These are phyloP conservation scores for Cremastinae sp. DNA, from an alignment of 2,888 invertebrate species.

Conservation along the genomic window DNA sequence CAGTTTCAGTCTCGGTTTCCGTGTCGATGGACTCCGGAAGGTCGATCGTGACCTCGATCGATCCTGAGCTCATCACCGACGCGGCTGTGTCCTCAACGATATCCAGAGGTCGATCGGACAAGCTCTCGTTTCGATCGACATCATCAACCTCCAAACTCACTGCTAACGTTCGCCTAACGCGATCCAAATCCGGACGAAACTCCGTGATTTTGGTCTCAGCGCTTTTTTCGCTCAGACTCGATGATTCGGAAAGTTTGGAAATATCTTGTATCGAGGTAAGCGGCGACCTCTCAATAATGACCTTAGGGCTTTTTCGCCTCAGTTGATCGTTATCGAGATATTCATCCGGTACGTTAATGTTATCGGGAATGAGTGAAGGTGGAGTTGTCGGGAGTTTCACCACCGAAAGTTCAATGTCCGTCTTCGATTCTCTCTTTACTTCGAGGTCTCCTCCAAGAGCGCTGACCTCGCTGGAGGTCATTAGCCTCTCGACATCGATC, in stretches of 20 bases:
- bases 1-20: conserved; percentile 74
- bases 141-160: conserved; percentile 39
- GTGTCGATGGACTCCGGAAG: conserved; percentile 67
- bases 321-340: conserved; percentile 60
- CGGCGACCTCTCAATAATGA: conserved; percentile 65
- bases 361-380: background rate
- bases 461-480: background rate
- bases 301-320: conserved; percentile 60
- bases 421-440: too few species aligned
- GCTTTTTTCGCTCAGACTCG: conserved; percentile 49
- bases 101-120: conserved; percentile 34
- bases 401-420: too few species aligned
- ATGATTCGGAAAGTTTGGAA: conserved; percentile 25
- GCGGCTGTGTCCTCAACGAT: conserved; percentile 35
- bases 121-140: conserved; percentile 20
- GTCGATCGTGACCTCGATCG: conserved; percentile 8
- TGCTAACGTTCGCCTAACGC: conserved; percentile 45
- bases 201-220: background rate
- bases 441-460: background rate
- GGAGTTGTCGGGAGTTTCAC: too few species aligned
- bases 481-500: too few species aligned
- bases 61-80: background rate
- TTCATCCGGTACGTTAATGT: conserved; percentile 47
- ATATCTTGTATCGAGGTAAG: too few species aligned
- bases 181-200: conserved; percentile 36